Evolutionary conservation across 2,888 invertebrate species (phyloP).

Genomic region (Pammene aurita): DNA sequence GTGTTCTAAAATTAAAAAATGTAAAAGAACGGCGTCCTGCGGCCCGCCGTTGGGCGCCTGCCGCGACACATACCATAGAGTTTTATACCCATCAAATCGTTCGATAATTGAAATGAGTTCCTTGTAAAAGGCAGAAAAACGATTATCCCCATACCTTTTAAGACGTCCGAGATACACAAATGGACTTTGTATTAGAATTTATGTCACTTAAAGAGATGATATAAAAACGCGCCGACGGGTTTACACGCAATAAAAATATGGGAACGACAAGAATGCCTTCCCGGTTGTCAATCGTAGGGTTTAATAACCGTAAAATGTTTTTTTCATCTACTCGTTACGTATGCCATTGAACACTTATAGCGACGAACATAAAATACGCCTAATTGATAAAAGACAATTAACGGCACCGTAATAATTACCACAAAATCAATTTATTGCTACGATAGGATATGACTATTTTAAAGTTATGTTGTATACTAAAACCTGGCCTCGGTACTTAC

Average conservation of each 20-base stretch:
- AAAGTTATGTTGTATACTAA: not conserved
- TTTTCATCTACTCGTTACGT: conserved; percentile 70
- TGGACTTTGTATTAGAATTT: conserved; percentile 84
- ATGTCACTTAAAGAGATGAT: conserved; percentile 82
- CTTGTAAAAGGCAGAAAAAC: conserved; percentile 83
- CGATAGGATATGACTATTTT: conserved; percentile 16
- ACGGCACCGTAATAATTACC: conserved; percentile 41
- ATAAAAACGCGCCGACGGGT: conserved; percentile 81
- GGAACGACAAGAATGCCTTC: conserved; percentile 77
- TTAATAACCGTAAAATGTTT: conserved; percentile 82
- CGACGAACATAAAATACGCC: conserved; percentile 42
- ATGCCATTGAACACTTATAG: conserved; percentile 43
- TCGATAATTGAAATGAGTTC: conserved; percentile 84
- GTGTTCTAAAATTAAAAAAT: conserved; percentile 72
- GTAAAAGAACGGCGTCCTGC: conserved; percentile 66
- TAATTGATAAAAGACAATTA: conserved; percentile 42
- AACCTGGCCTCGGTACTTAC: not conserved
- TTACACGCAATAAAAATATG: conserved; percentile 84
- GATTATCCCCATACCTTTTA: conserved; percentile 82
- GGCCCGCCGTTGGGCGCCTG: conserved; percentile 76
- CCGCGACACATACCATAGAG: conserved; percentile 75
- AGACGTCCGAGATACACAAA: conserved; percentile 83
- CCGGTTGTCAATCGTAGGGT: conserved; percentile 79
- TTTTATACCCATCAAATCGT: conserved; percentile 81
- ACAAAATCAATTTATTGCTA: conserved; percentile 30